These are phyloP conservation scores for Drosophila sordidula DNA, from an alignment of 2,888 invertebrate genomes.

Conservation along the genomic window DNA sequence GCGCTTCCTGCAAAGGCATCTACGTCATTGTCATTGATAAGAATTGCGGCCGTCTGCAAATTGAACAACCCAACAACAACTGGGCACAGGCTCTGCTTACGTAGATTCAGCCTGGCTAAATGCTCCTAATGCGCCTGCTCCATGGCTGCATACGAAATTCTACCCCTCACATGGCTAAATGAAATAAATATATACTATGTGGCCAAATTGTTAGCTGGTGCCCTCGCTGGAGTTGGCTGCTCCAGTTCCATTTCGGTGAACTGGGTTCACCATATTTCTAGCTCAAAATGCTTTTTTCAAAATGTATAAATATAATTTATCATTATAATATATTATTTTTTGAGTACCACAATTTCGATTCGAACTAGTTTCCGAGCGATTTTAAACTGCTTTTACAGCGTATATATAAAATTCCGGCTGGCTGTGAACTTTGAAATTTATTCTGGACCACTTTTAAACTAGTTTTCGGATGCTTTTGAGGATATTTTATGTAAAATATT, in stretches of 20 bases:
- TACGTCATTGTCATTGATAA: slow-evolving; percentile 79
- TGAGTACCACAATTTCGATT: too few relatives aligned
- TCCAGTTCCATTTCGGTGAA: slow-evolving; percentile 12
- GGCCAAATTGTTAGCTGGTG: slow-evolving; percentile 6
- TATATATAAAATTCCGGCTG: too few relatives aligned
- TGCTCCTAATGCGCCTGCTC: slow-evolving; percentile 60
- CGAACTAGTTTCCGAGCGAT: too few relatives aligned
- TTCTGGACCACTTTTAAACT: too few relatives aligned
- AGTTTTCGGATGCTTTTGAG: too few relatives aligned
- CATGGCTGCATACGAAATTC: slow-evolving; percentile 51
- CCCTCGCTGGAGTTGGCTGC: background rate
- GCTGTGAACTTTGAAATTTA: too few relatives aligned
- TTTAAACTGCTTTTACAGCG: too few relatives aligned
- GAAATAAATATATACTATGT: background rate
- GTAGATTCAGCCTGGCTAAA: slow-evolving; percentile 44
- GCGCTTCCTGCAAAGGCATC: slow-evolving; percentile 44
- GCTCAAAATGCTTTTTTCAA: too few relatives aligned
- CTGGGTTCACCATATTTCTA: background rate
- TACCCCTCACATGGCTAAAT: slow-evolving; percentile 10
- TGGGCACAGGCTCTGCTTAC: slow-evolving; percentile 62
- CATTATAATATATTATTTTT: too few relatives aligned
- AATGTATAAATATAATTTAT: too few relatives aligned
- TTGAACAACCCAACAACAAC: slow-evolving; percentile 5
- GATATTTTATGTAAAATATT: too few relatives aligned
- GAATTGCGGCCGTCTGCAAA: slow-evolving; percentile 60